Percentiles rank a stretch among this genome's conserved stretches.
Evolutionary conservation across 2,888 invertebrate genomes (phyloP).

Genomic region (Notodonta ziczac): DNA sequence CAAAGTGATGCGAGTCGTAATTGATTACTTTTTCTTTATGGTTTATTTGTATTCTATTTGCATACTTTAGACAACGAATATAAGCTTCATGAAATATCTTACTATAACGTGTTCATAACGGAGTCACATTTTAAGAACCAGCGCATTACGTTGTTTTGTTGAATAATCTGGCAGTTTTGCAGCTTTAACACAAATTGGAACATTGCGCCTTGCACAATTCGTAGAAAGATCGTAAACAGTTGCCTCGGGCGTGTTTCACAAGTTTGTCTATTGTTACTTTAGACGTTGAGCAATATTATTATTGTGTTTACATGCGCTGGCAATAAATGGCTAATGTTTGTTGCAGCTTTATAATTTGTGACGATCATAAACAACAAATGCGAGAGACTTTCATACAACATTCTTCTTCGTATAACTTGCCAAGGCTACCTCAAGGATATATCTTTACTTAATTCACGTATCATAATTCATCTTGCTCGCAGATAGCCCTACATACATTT

Average conservation of each 20-base stretch:
- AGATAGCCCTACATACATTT: too few relatives aligned
- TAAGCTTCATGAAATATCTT: too few relatives aligned
- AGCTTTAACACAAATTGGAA: neutral
- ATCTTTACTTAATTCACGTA: too few relatives aligned
- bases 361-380: neutral
- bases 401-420: too few relatives aligned
- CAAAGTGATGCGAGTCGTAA: conserved; percentile 21
- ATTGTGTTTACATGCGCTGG: neutral
- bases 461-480: too few relatives aligned
- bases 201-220: neutral
- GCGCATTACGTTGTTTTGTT: too few relatives aligned
- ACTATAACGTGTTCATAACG: too few relatives aligned
- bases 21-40: conserved; percentile 24
- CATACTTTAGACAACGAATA: too few relatives aligned
- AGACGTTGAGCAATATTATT: neutral
- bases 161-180: too few relatives aligned
- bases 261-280: conserved; percentile 2
- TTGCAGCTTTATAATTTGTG: neutral
- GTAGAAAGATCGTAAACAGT: neutral
- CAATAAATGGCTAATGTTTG: neutral
- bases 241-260: neutral
- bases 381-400: too few relatives aligned
- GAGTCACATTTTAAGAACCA: too few relatives aligned
- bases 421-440: too few relatives aligned
- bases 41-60: neutral